phyloP scores from a whole-genome alignment of 2,888 invertebrate genomes.

The Trissolcus brochymenae region DNA sequence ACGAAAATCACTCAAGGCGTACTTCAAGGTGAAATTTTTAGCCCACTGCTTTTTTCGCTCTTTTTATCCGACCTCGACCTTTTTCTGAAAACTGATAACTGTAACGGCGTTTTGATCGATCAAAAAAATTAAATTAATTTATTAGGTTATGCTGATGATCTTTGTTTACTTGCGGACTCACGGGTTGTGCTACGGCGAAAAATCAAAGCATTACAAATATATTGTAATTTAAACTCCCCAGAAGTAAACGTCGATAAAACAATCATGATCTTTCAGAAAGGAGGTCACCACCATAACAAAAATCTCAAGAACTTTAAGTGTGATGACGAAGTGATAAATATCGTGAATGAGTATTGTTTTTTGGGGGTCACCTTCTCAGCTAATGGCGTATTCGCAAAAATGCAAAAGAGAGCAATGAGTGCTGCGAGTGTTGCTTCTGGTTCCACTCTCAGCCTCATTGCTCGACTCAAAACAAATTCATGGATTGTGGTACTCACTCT shows the following conservation, averaged over 20 bases:
- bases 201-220: neutral
- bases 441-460: neutral
- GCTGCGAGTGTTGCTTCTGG: neutral
- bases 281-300: conserved; percentile 1
- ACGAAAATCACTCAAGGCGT: conserved; percentile 4
- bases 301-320: too few relatives aligned
- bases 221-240: neutral
- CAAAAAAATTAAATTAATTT: neutral
- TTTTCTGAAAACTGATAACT: neutral
- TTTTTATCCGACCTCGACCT: neutral
- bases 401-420: neutral
- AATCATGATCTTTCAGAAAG: neutral
- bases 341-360: conserved; percentile 2
- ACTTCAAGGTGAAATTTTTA: neutral
- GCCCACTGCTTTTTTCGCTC: neutral
- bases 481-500: neutral
- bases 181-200: neutral
- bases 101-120: neutral
- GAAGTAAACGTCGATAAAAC: neutral
- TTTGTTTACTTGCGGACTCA: neutral
- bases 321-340: neutral
- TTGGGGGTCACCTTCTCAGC: neutral
- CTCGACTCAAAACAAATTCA: neutral
- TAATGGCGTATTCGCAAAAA: neutral
- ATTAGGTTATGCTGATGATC: neutral